Evolutionary conservation across 2,113 vertebrate genomes (phyloP).

Genomic region (Bagarius yarrelli): DNA sequence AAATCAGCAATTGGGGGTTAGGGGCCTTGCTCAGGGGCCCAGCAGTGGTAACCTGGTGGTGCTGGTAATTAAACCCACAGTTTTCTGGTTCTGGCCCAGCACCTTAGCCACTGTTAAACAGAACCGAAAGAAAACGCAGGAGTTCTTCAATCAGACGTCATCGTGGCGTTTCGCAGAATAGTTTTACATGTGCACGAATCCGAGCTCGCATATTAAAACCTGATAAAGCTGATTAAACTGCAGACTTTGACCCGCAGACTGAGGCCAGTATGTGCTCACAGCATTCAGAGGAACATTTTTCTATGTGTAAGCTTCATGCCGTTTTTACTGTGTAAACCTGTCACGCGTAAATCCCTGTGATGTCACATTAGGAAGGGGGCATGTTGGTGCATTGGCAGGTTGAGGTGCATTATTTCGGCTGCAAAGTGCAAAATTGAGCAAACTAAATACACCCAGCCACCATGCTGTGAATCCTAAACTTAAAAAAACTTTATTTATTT

Average conservation of each 20-base stretch:
- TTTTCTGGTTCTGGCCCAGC: too few relatives aligned
- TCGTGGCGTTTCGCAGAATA: neutral
- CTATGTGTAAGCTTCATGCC: neutral
- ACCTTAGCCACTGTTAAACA: too few relatives aligned
- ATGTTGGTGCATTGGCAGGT: neutral
- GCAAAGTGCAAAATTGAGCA: neutral
- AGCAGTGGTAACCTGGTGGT: too few relatives aligned
- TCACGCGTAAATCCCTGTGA: neutral
- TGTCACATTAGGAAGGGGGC: neutral
- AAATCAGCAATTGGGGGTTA: too few relatives aligned
- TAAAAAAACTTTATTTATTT: too few relatives aligned
- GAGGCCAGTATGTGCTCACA: neutral
- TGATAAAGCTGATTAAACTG: conserved; percentile 37
- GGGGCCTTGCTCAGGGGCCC: too few relatives aligned
- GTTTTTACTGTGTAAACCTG: neutral
- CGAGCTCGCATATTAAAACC: neutral
- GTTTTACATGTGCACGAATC: neutral
- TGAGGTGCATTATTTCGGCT: neutral
- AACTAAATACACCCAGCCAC: neutral
- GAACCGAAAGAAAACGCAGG: too few relatives aligned
- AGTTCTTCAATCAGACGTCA: neutral
- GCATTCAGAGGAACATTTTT: neutral
- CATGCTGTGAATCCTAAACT: too few relatives aligned
- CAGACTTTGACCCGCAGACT: conserved; percentile 33
- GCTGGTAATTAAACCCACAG: too few relatives aligned